Percentiles rank a stretch among this genome's conserved stretches.
These are phyloP conservation scores for Cantharis rufa DNA, from an alignment of 2,888 invertebrate species.

Conservation along the genomic window DNA sequence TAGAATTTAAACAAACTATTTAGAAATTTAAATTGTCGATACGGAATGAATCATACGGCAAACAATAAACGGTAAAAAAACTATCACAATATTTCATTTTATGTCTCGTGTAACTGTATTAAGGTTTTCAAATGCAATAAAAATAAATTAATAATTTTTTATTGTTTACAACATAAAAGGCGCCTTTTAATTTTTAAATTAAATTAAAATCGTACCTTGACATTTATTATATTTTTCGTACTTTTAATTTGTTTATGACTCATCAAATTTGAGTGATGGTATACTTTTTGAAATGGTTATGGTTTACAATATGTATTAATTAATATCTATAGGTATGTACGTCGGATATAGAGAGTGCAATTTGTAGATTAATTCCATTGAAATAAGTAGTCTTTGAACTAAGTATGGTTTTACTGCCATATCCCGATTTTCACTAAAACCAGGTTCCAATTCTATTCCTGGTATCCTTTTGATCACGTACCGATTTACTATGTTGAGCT, in stretches of 20 bases:
- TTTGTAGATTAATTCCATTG: neutral
- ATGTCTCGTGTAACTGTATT: neutral
- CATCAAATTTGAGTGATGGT: neutral
- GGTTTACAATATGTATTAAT: neutral
- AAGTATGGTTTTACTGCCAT: neutral
- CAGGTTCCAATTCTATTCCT: conserved; percentile 22
- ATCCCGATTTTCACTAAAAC: conserved; percentile 12
- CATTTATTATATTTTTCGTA: neutral
- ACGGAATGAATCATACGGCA: neutral
- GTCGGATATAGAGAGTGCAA: neutral
- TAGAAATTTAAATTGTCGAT: neutral
- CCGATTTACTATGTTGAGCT: conserved; percentile 21
- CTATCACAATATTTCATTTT: neutral
- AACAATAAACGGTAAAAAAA: neutral
- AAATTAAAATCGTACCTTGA: neutral
- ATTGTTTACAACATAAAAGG: neutral
- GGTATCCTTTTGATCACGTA: conserved; percentile 29
- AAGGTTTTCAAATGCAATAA: neutral
- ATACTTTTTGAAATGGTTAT: neutral
- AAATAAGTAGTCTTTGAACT: neutral
- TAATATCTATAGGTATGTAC: neutral
- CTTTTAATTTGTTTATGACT: neutral
- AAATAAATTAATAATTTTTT: neutral
- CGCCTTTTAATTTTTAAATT: conserved; percentile 1
- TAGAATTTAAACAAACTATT: neutral